These are phyloP conservation scores for Spilogale gracilis DNA, from an alignment of 2,113 vertebrate genomes.

Conservation along the genomic window DNA sequence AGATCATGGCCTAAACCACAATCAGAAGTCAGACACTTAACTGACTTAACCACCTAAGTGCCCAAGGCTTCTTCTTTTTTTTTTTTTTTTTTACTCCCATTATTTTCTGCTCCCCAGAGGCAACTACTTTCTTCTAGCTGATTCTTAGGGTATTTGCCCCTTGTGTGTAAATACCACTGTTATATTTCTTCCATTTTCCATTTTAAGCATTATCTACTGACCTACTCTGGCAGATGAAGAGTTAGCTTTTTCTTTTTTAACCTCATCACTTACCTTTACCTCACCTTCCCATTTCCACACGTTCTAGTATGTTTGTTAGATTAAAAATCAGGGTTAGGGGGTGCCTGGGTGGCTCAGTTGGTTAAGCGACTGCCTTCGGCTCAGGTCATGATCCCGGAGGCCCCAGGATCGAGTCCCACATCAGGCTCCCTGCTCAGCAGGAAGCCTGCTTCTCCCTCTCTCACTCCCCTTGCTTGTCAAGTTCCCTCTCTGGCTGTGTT, in stretches of 20 bases:
- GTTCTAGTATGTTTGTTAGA: background rate
- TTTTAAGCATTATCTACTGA: slow-evolving; percentile 9
- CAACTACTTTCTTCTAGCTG: background rate
- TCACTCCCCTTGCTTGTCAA: too few species aligned
- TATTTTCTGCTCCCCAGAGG: background rate
- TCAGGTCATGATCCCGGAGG: too few species aligned
- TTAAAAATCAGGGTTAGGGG: background rate
- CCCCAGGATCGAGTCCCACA: too few species aligned
- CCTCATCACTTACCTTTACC: background rate
- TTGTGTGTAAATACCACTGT: background rate
- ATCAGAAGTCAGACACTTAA: background rate
- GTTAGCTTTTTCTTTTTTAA: background rate
- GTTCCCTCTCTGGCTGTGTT: too few species aligned
- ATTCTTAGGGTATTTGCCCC: background rate
- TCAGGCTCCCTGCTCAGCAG: too few species aligned
- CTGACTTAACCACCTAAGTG: background rate
- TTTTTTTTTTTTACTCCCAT: background rate
- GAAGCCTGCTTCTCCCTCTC: too few species aligned
- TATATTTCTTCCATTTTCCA: background rate
- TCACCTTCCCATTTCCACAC: background rate
- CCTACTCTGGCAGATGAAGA: background rate
- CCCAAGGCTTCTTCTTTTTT: background rate
- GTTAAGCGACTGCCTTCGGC: too few species aligned
- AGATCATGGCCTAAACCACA: background rate
- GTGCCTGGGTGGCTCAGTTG: too few species aligned